A percentile compares a stretch with the other conserved stretches of the same genome.
Evolutionary conservation across 2,888 invertebrate species (phyloP).

Genomic region (Ctenicera cuprea): DNA sequence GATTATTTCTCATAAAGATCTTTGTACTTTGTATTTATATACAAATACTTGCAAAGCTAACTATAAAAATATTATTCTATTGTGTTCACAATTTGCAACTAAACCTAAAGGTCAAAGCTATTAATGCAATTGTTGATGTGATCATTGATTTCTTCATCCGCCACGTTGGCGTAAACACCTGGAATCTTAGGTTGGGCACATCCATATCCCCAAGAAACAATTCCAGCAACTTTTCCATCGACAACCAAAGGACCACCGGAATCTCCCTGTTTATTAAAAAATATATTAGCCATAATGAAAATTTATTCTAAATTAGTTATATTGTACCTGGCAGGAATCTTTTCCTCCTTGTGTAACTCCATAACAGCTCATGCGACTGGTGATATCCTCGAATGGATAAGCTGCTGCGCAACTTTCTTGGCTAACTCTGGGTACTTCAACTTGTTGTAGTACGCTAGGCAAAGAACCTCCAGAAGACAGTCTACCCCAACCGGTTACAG

Average conservation of each 20-base stretch:
- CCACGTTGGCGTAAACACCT: slow-evolving; percentile 1
- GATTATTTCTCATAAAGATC: no score
- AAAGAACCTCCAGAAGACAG: slow-evolving; percentile 53
- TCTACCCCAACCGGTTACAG: slow-evolving; percentile 51
- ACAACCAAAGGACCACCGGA: slow-evolving; percentile 26
- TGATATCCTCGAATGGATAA: background rate
- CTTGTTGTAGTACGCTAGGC: slow-evolving; percentile 63
- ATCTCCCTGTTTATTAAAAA: slow-evolving; percentile 22
- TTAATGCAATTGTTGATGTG: background rate
- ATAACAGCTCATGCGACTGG: slow-evolving; percentile 2
- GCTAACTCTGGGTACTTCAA: slow-evolving; percentile 61
- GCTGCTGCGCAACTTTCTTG: slow-evolving; percentile 60
- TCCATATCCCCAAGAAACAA: no score
- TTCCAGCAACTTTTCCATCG: slow-evolving; percentile 1
- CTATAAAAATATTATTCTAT: no score
- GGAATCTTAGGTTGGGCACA: background rate
- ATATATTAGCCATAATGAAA: background rate
- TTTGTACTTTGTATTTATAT: no score
- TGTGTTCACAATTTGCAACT: no score
- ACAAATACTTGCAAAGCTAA: no score
- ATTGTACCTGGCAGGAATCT: slow-evolving; percentile 15
- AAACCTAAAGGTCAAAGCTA: no score
- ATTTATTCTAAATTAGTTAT: background rate
- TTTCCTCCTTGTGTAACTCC: background rate
- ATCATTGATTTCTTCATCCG: background rate